A percentile compares a stretch with the other conserved stretches of the same genome.
phyloP scores from a whole-genome alignment of 2,797 vertebrate species.

The Zalophus californianus region DNA sequence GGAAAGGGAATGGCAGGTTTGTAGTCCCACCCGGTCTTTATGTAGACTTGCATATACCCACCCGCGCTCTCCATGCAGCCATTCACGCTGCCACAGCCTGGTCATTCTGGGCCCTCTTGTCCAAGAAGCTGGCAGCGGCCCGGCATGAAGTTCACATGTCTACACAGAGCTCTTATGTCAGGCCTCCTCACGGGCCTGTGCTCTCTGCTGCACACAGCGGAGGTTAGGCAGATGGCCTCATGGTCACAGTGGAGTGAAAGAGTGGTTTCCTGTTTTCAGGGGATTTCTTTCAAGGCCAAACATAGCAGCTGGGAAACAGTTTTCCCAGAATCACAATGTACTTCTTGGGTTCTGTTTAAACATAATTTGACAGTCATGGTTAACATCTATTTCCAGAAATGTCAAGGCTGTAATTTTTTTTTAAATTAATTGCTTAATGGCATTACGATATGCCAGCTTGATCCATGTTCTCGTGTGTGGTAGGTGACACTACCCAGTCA shows the following conservation, averaged over 20 bases:
- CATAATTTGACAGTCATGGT: conserved; percentile 50
- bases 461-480: background rate
- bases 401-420: conserved; percentile 34
- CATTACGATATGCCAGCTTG: background rate
- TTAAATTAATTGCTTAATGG: background rate
- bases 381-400: conserved; percentile 61
- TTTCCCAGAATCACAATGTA: conserved; percentile 61
- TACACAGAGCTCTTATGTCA: background rate
- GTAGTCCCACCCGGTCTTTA: background rate
- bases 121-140: background rate
- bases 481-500: background rate
- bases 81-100: too few species aligned
- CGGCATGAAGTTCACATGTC: background rate
- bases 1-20: background rate
- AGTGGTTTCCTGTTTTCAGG: conserved; percentile 65
- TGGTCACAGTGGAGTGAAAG: background rate
- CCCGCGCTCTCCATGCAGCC: background rate
- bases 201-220: background rate
- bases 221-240: background rate
- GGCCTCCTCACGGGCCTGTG: background rate
- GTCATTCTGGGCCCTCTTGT: background rate
- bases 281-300: conserved; percentile 61
- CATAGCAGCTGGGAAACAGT: conserved; percentile 65
- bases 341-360: conserved; percentile 45
- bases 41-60: background rate